Base-by-base conservation (phyloP, 2,113 vertebrate genomes). In the Python bivittatus region DNA sequence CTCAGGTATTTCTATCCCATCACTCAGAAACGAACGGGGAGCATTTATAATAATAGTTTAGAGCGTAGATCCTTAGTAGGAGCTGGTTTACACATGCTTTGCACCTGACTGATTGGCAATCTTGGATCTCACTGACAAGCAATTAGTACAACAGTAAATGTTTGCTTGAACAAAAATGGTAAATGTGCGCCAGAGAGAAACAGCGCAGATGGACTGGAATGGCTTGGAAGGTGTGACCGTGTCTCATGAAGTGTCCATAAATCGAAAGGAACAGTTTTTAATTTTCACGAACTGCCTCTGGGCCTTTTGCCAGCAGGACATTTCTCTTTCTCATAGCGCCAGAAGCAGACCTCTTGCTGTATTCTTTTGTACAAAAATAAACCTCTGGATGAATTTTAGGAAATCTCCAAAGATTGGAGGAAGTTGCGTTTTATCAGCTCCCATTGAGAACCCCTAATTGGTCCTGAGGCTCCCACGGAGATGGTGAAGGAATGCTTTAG, bases 171-270 rank as follows among this genome's bases (percentile, higher is more conserved):
- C 52, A 91, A 22, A 1, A 79, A 83, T 2, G 0, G 9, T 1
- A 53, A 87, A 6, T 87, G 9, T 2, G 56, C 92, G 17, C 87
- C 64, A 89, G 86, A 9, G 29, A 86, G 72, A 88, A 60, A 5
- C 60, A 79, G 88, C 2, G 20, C 56, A 60, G 87, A 25, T 89
- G 60, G 44, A 68, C 12, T 27, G 0, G 56, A 5, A 29, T 92
- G 48, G 48, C 2, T 48, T 48, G 52, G 79, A 1, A 90, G 42
- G 91, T 44, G 38, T 10, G 1, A 2, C 1, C 0, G 1, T 27
- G 91, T 94, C 88, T 15, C 54, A 85, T 88, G 92, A 85, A 22
- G 93, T 44, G 91, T 20, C 22, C 83, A 53, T 10, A 48, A 20
- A 92, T n/a, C 42, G 22, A 54, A 52, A 29, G 15, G 83, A 92